Conservation (phyloP, 1,140 invertebrate species). For the Teleopsis dalmanni region DNA sequence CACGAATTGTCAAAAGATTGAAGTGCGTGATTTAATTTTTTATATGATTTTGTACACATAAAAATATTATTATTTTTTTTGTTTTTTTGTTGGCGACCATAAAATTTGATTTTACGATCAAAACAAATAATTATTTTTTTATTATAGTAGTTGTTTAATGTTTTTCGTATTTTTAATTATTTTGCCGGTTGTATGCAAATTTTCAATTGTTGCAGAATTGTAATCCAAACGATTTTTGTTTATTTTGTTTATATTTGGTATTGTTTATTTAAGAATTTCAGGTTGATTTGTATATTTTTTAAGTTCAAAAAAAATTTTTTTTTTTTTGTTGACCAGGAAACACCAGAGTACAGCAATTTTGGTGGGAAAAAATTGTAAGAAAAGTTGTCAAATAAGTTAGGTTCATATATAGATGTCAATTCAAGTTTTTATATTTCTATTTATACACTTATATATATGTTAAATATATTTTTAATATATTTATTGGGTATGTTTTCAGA, state of each 20-base stretch:
- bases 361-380: too few species aligned
- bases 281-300: background rate
- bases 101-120: slow-evolving; percentile 44
- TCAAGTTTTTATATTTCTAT: too few species aligned
- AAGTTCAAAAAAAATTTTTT: too few species aligned
- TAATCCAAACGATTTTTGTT: background rate
- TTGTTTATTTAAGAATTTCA: background rate
- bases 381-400: too few species aligned
- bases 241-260: background rate
- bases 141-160: slow-evolving; percentile 27
- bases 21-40: background rate
- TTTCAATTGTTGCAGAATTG: background rate
- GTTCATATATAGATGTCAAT: too few species aligned
- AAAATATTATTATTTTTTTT: slow-evolving; percentile 3
- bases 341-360: too few species aligned
- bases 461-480: too few species aligned
- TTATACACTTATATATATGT: too few species aligned
- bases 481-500: too few species aligned
- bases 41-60: background rate
- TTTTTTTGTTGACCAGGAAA: too few species aligned
- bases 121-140: slow-evolving; percentile 44
- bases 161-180: slow-evolving; percentile 8
- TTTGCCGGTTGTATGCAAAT: background rate
- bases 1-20: background rate
- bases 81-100: slow-evolving; percentile 35